Evolutionary conservation across 1,140 invertebrate genomes (phyloP).

Genomic region (Drosophila pallidifrons): DNA sequence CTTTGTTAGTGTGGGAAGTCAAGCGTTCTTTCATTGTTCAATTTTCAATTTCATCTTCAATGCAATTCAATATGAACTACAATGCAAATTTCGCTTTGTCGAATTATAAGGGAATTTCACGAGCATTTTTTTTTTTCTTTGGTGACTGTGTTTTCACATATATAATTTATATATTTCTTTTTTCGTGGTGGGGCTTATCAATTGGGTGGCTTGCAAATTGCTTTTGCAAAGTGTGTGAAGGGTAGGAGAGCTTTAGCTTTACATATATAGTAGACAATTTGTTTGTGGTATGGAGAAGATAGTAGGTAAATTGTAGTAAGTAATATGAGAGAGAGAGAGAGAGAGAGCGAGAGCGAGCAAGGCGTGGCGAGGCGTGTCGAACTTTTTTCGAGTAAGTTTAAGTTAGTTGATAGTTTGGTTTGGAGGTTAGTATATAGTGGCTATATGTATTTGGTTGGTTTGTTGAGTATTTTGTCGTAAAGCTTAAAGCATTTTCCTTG

Average conservation of each 20-base stretch:
- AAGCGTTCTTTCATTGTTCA: slow-evolving; percentile 37
- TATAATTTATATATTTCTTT: slow-evolving; percentile 36
- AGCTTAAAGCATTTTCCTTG: slow-evolving; percentile 34
- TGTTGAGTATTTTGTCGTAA: slow-evolving; percentile 47
- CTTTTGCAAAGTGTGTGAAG: slow-evolving; percentile 42
- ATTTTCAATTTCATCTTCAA: slow-evolving; percentile 18
- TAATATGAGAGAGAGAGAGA: slow-evolving; percentile 42
- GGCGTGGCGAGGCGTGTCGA: slow-evolving; percentile 70
- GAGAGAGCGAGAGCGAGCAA: slow-evolving; percentile 65
- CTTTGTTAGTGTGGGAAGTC: slow-evolving; percentile 64
- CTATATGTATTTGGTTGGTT: slow-evolving; percentile 41
- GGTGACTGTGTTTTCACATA: slow-evolving; percentile 23
- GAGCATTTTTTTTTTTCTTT: slow-evolving; percentile 26
- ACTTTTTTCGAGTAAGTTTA: slow-evolving; percentile 53
- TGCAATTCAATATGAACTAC: slow-evolving; percentile 71
- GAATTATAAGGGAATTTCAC: slow-evolving; percentile 57
- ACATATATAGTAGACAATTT: slow-evolving; percentile 37
- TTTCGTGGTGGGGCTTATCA: slow-evolving; percentile 61
- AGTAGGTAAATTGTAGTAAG: slow-evolving; percentile 29
- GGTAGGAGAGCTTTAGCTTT: slow-evolving; percentile 49
- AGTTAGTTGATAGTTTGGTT: slow-evolving; percentile 42
- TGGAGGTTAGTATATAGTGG: slow-evolving; percentile 45
- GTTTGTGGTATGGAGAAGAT: slow-evolving; percentile 20
- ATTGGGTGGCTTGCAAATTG: slow-evolving; percentile 62
- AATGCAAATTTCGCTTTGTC: slow-evolving; percentile 75